These are phyloP conservation scores for Liasis olivaceus DNA, from an alignment of 2,797 vertebrate species.

Conservation along the genomic window DNA sequence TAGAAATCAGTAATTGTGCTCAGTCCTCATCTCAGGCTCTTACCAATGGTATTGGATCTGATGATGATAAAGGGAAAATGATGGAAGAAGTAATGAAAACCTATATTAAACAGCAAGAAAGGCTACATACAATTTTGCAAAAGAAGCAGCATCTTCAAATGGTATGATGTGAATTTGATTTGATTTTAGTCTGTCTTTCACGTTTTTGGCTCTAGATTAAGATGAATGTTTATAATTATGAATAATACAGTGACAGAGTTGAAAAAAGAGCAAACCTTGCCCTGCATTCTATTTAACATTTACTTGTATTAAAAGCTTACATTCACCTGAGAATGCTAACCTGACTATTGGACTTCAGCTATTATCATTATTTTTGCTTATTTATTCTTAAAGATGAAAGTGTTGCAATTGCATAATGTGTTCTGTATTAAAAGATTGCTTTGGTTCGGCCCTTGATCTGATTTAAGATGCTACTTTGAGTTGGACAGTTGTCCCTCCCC, in stretches of 20 bases:
- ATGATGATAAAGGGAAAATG: constrained; percentile 95
- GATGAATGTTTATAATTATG: not conserved
- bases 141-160: constrained; percentile 95
- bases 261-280: not conserved
- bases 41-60: constrained; percentile 78
- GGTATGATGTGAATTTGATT: constrained; percentile 74
- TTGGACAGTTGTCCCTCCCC: not conserved
- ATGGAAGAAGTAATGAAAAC: constrained; percentile 97
- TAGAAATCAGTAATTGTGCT: constrained; percentile 52
- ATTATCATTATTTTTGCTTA: not conserved
- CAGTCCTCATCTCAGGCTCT: constrained; percentile 72
- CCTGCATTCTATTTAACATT: not conserved
- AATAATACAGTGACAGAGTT: not conserved
- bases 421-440: no score
- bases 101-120: constrained; percentile 94
- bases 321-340: not conserved
- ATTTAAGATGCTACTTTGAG: no score
- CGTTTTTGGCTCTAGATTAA: not conserved
- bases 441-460: no score
- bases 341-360: not conserved
- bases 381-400: not conserved
- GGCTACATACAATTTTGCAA: constrained; percentile 90
- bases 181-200: constrained; percentile 1
- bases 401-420: not conserved
- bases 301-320: not conserved